Conservation (phyloP, 2,113 vertebrate genomes). For the Synchiropus splendidus region DNA sequence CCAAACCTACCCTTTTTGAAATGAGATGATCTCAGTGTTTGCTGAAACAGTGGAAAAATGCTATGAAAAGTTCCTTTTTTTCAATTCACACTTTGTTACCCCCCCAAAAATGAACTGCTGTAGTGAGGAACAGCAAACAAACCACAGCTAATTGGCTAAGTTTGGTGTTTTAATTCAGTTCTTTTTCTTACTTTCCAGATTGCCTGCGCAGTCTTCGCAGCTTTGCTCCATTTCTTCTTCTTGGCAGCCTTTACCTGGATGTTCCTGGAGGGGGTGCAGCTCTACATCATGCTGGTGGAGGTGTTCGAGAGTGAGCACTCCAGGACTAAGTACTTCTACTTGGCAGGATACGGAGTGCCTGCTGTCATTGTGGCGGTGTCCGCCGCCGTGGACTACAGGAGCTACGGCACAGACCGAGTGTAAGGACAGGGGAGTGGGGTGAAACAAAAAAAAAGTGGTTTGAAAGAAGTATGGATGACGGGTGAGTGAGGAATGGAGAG, state of each 20-base stretch:
- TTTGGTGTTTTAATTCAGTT: conserved; percentile 24
- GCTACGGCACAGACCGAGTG: conserved; percentile 85
- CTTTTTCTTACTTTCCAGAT: conserved; percentile 67
- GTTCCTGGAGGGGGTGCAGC: conserved; percentile 97
- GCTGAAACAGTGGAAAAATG: no score
- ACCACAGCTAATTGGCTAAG: no score
- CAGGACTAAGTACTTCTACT: conserved; percentile 91
- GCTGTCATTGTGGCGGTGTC: conserved; percentile 93
- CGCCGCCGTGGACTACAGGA: conserved; percentile 90
- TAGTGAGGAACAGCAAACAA: conserved; percentile 2
- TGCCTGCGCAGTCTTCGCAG: conserved; percentile 93
- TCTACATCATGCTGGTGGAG: conserved; percentile 98
- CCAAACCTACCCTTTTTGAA: no score
- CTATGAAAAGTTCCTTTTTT: no score
- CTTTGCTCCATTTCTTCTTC: conserved; percentile 97
- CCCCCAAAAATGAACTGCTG: no score
- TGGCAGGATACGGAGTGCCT: conserved; percentile 92
- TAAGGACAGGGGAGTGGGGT: conserved; percentile 31
- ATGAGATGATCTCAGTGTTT: no score
- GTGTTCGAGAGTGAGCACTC: conserved; percentile 98
- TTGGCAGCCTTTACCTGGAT: conserved; percentile 98
- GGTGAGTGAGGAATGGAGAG: conserved; percentile 8
- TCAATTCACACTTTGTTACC: no score
- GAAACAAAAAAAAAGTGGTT: background rate
- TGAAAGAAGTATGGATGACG: conserved; percentile 23